These are phyloP conservation scores for Hestina assimilis DNA, from an alignment of 1,140 invertebrate species.

Conservation along the genomic window DNA sequence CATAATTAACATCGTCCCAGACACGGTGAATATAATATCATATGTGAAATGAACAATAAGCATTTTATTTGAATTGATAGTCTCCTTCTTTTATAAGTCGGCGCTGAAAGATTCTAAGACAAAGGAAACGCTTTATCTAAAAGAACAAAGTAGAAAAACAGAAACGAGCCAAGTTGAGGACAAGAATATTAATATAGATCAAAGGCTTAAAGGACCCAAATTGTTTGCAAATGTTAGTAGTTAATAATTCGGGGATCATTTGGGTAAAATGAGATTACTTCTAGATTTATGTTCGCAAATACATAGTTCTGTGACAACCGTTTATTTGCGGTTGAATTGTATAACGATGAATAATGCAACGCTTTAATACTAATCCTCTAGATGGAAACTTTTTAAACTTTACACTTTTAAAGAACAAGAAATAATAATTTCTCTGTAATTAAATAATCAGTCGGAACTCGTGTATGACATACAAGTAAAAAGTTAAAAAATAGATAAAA, in stretches of 20 bases:
- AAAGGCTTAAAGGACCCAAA: not conserved
- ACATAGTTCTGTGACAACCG: not conserved
- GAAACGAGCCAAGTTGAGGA: not conserved
- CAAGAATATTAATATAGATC: not conserved
- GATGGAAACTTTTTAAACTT: not conserved
- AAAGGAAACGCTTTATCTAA: no score
- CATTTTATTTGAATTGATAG: no score
- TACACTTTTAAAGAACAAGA: not conserved
- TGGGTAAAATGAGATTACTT: not conserved
- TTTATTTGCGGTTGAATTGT: conserved; percentile 6
- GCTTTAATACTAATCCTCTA: not conserved
- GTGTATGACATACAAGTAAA: no score
- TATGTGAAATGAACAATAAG: no score
- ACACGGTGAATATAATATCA: no score
- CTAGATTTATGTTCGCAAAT: conserved; percentile 2
- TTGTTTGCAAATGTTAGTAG: conserved; percentile 5
- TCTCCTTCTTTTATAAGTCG: no score
- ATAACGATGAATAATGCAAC: conserved; percentile 16
- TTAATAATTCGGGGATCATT: conserved; percentile 8
- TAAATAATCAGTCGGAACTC: no score
- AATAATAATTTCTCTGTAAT: no score
- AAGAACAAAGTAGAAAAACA: not conserved
- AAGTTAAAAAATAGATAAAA: no score
- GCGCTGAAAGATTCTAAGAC: no score
- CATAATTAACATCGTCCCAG: no score